A percentile compares a stretch with the other conserved stretches of the same genome.
These are phyloP conservation scores for Frankliniella fusca DNA, from an alignment of 2,888 invertebrate genomes.

Conservation along the genomic window DNA sequence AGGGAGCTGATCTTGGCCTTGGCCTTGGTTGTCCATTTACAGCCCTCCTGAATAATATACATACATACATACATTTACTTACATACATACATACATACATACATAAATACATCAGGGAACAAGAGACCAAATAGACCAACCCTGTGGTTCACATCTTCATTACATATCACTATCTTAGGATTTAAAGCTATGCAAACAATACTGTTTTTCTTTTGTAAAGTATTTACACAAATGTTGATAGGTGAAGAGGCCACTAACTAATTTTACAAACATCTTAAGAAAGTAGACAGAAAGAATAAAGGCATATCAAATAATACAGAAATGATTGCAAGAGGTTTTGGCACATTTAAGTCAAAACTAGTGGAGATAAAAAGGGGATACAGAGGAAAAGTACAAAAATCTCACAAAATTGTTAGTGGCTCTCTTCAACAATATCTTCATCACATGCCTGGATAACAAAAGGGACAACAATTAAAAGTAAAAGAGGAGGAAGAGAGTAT, in stretches of 20 bases:
- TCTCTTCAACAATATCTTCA: neutral
- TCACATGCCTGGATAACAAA: constrained; percentile 14
- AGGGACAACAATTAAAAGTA: neutral
- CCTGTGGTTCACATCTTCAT: constrained; percentile 22
- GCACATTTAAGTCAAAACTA: constrained; percentile 1
- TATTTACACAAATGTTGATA: constrained; percentile 22
- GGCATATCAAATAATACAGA: neutral
- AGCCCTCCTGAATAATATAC: constrained; percentile 2
- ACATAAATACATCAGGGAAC: constrained; percentile 25
- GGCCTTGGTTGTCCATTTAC: constrained; percentile 18
- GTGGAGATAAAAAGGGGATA: no score
- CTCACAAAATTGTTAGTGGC: constrained; percentile 9
- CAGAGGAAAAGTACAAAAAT: neutral
- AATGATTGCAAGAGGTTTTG: neutral
- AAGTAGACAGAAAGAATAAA: neutral
- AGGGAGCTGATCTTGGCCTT: constrained; percentile 11
- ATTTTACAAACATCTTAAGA: neutral
- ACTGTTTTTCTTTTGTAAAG: neutral
- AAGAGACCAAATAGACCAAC: constrained; percentile 20
- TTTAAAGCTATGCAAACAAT: constrained; percentile 23
- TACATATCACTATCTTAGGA: neutral
- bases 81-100: constrained; percentile 16
- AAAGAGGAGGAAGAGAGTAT: neutral
- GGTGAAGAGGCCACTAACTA: constrained; percentile 3
- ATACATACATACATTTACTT: neutral